A percentile compares a stretch with the other conserved stretches of the same genome.
Evolutionary conservation across 2,797 vertebrate genomes (phyloP).

Genomic region (Xiphophorus birchmanni): DNA sequence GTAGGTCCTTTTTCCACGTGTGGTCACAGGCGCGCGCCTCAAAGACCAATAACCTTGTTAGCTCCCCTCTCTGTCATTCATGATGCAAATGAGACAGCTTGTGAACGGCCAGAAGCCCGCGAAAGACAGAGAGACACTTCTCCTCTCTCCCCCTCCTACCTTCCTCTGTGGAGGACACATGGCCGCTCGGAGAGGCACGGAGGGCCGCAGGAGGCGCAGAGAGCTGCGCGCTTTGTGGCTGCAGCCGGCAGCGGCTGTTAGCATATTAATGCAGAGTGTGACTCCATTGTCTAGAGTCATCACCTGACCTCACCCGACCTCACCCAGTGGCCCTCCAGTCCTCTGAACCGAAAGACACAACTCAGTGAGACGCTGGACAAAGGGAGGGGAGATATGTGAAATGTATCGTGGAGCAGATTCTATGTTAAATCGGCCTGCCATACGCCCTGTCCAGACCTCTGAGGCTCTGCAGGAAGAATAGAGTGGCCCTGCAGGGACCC

Average conservation of each 20-base stretch:
- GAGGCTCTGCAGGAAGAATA: slow-evolving; percentile 80
- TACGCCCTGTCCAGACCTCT: slow-evolving; percentile 76
- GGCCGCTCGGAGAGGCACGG: slow-evolving; percentile 63
- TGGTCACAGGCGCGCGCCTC: slow-evolving; percentile 89
- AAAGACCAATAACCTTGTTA: slow-evolving; percentile 93
- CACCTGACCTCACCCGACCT: slow-evolving; percentile 89
- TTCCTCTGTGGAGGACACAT: slow-evolving; percentile 69
- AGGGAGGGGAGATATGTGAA: slow-evolving; percentile 69
- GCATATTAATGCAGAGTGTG: slow-evolving; percentile 91
- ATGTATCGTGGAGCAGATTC: no score
- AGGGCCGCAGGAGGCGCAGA: slow-evolving; percentile 26
- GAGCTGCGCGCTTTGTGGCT: slow-evolving; percentile 82
- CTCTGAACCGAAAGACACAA: slow-evolving; percentile 80
- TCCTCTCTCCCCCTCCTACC: slow-evolving; percentile 76
- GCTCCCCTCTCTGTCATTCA: slow-evolving; percentile 91
- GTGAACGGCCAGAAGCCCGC: slow-evolving; percentile 85
- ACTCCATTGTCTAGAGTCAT: slow-evolving; percentile 87
- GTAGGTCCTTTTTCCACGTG: slow-evolving; percentile 93
- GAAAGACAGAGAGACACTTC: slow-evolving; percentile 58
- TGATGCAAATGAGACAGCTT: slow-evolving; percentile 90
- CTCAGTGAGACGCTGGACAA: slow-evolving; percentile 86
- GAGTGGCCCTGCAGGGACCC: slow-evolving; percentile 70
- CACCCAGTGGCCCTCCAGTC: slow-evolving; percentile 81
- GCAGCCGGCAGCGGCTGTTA: slow-evolving; percentile 84
- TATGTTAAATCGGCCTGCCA: no score